Conservation (phyloP, 2,113 vertebrate species). For the Atractosteus spatula region DNA sequence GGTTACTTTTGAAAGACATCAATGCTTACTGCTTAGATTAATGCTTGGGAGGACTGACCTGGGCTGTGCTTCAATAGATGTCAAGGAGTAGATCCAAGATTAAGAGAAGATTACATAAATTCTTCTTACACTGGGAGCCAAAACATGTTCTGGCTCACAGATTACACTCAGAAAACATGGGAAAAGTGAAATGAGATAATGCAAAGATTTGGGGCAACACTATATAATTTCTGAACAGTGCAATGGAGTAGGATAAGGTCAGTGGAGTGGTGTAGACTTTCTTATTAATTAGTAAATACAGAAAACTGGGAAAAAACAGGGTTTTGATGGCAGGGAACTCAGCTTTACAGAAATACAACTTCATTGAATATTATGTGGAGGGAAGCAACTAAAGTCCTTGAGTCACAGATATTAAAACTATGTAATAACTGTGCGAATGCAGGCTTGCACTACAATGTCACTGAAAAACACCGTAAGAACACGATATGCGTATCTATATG, state of each 20-base stretch:
- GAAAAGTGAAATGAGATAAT: too few relatives aligned
- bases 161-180: constrained; percentile 27
- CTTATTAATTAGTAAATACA: constrained; percentile 26
- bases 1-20: too few relatives aligned
- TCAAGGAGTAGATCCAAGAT: not conserved
- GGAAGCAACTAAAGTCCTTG: too few relatives aligned
- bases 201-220: constrained; percentile 24
- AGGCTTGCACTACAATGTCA: too few relatives aligned
- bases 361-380: too few relatives aligned
- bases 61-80: not conserved
- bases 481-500: too few relatives aligned
- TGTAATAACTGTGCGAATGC: too few relatives aligned
- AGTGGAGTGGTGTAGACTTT: constrained; percentile 24
- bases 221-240: constrained; percentile 28
- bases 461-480: too few relatives aligned
- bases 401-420: too few relatives aligned
- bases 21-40: too few relatives aligned
- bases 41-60: too few relatives aligned
- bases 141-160: constrained; percentile 39
- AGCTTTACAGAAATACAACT: too few relatives aligned
- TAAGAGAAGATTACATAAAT: constrained; percentile 19
- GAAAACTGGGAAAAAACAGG: constrained; percentile 41
- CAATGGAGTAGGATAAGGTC: constrained; percentile 34
- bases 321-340: not conserved
- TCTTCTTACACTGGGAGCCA: constrained; percentile 42